These are phyloP conservation scores for Macrosteles quadrilineatus DNA, from an alignment of 1,140 invertebrate species.

Conservation along the genomic window DNA sequence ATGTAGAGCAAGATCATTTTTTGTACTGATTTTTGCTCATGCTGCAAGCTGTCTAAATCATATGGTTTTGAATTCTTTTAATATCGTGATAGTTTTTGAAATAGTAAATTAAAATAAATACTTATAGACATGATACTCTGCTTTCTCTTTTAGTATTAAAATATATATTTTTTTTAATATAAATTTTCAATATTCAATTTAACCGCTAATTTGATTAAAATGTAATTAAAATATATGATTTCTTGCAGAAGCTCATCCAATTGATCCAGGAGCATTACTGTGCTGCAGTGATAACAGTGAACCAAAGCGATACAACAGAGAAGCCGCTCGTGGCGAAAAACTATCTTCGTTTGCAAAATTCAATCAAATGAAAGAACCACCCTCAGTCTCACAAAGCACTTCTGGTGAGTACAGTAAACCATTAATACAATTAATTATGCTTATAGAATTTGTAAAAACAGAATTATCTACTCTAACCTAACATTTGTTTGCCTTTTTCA, in stretches of 20 bases:
- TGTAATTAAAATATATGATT: slow-evolving; percentile 7
- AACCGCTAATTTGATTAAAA: not conserved
- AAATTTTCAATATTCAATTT: no score
- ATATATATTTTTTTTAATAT: no score
- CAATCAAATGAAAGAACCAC: not conserved
- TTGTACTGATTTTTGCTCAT: no score
- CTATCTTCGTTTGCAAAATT: not conserved
- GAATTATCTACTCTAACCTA: not conserved
- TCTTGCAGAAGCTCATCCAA: slow-evolving; percentile 89
- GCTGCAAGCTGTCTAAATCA: no score
- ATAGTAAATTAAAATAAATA: no score
- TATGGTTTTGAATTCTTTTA: no score
- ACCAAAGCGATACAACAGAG: slow-evolving; percentile 32
- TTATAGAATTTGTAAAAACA: not conserved
- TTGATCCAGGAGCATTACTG: slow-evolving; percentile 89
- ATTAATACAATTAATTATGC: not conserved
- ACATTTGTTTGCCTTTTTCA: not conserved
- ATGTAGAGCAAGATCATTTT: no score
- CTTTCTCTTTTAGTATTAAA: not conserved
- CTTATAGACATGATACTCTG: no score
- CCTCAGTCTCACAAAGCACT: not conserved
- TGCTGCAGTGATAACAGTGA: slow-evolving; percentile 73
- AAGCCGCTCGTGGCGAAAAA: slow-evolving; percentile 32
- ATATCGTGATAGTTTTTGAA: no score
- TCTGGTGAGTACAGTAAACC: not conserved